A percentile compares a stretch with the other conserved stretches of the same genome.
Conservation (phyloP, 1,140 invertebrate genomes). For the Coptotermes formosanus region DNA sequence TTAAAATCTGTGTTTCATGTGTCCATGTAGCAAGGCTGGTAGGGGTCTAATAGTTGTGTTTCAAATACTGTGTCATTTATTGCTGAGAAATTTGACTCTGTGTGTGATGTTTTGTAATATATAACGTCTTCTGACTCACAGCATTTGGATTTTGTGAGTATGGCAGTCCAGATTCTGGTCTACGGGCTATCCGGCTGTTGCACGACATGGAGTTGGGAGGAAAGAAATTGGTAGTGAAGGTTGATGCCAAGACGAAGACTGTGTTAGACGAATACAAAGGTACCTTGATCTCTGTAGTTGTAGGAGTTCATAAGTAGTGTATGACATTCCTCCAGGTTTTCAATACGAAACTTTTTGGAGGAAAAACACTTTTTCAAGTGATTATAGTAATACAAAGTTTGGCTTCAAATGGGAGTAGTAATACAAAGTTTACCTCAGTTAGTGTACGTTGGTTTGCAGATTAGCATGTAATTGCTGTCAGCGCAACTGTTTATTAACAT, state of each 20-base stretch:
- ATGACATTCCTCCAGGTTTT: background rate
- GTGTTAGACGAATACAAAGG: constrained; percentile 92
- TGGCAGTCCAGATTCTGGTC: constrained; percentile 89
- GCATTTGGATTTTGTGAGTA: constrained; percentile 99
- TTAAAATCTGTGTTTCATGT: too few species aligned
- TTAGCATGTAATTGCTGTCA: too few species aligned
- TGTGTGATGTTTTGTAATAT: background rate
- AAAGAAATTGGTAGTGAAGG: constrained; percentile 92
- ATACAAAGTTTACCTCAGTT: too few species aligned
- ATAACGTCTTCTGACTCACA: constrained; percentile 39
- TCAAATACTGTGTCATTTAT: too few species aligned
- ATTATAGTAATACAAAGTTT: too few species aligned
- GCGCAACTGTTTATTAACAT: too few species aligned
- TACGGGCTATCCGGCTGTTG: constrained; percentile 88
- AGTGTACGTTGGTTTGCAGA: too few species aligned
- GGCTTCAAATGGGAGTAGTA: too few species aligned
- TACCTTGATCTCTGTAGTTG: constrained; percentile 43
- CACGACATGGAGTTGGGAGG: constrained; percentile 93
- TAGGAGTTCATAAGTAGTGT: constrained; percentile 24
- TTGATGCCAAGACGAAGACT: constrained; percentile 96
- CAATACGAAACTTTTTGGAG: too few species aligned
- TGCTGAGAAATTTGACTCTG: background rate
- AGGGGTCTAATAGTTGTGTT: too few species aligned
- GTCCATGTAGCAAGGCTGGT: too few species aligned
- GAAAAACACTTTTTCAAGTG: too few species aligned